Conservation (phyloP, 2,888 invertebrate species). For the Plebejus melissa region DNA sequence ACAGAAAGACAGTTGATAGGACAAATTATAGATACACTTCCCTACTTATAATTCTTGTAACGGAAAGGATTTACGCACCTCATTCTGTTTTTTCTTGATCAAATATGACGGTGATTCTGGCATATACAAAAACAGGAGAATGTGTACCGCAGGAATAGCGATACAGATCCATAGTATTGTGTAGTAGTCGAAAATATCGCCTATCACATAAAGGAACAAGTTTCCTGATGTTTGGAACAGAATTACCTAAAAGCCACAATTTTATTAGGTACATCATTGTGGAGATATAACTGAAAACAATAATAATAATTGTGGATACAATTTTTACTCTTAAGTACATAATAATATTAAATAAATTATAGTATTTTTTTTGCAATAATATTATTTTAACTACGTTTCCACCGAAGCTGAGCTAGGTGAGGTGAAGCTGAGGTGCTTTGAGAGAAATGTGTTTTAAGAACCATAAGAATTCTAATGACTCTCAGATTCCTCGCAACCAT, state of each 20-base stretch:
- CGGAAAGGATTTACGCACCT: conserved; percentile 50
- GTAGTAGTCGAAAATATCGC: conserved; percentile 68
- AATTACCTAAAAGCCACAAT: conserved; percentile 48
- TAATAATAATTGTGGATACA: neutral
- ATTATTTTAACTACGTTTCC: too few species aligned
- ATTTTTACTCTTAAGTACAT: neutral
- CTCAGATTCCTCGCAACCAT: too few species aligned
- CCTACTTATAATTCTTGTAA: too few species aligned
- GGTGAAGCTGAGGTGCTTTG: too few species aligned
- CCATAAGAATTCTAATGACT: too few species aligned
- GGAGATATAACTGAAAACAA: neutral
- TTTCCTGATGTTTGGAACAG: conserved; percentile 71
- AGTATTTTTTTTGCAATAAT: too few species aligned
- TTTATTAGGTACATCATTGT: neutral
- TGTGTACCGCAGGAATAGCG: conserved; percentile 63
- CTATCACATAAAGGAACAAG: conserved; percentile 69
- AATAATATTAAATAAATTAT: too few species aligned
- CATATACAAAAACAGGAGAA: conserved; percentile 68
- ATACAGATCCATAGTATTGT: conserved; percentile 72
- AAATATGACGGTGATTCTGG: conserved; percentile 81
- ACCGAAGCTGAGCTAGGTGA: too few species aligned
- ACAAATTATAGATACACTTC: too few species aligned
- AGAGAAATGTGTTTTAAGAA: too few species aligned
- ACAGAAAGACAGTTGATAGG: too few species aligned
- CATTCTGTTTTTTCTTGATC: conserved; percentile 55